Evolutionary conservation across 2,113 vertebrate genomes (phyloP).

Genomic region (Bos javanicus): DNA sequence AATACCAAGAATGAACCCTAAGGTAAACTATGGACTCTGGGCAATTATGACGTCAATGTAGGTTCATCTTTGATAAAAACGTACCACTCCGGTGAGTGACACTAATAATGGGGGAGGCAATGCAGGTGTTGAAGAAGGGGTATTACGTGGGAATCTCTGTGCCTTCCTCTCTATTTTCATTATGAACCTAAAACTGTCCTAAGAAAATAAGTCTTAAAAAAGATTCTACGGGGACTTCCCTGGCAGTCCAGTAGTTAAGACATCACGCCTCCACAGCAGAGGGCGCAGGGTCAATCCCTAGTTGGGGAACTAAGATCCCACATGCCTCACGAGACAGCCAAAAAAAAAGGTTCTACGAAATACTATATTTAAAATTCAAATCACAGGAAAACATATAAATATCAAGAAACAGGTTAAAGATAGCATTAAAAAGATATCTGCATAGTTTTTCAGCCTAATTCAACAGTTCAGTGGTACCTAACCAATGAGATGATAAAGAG

Average conservation of each 20-base stretch:
- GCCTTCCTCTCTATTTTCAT: not conserved
- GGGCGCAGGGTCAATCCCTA: not conserved
- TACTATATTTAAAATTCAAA: constrained; percentile 8
- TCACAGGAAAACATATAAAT: not conserved
- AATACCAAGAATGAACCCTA: not conserved
- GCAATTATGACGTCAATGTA: not conserved
- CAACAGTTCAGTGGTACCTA: not conserved
- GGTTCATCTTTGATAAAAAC: not conserved
- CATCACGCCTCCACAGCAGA: not conserved
- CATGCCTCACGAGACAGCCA: not conserved
- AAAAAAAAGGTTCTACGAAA: not conserved
- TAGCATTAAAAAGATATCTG: not conserved
- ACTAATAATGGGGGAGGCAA: not conserved
- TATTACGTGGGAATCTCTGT: not conserved
- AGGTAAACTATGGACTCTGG: not conserved
- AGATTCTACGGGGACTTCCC: not conserved
- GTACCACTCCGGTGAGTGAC: not conserved
- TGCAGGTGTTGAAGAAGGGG: not conserved
- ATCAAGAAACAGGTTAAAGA: not conserved
- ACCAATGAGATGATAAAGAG: not conserved
- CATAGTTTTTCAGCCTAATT: not conserved
- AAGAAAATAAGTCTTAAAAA: not conserved
- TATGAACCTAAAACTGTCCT: not conserved
- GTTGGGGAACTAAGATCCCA: not conserved
- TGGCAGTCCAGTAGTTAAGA: not conserved